Base-by-base conservation (phyloP, 2,888 invertebrate genomes). In the Leptinotarsa rubiginosa region DNA sequence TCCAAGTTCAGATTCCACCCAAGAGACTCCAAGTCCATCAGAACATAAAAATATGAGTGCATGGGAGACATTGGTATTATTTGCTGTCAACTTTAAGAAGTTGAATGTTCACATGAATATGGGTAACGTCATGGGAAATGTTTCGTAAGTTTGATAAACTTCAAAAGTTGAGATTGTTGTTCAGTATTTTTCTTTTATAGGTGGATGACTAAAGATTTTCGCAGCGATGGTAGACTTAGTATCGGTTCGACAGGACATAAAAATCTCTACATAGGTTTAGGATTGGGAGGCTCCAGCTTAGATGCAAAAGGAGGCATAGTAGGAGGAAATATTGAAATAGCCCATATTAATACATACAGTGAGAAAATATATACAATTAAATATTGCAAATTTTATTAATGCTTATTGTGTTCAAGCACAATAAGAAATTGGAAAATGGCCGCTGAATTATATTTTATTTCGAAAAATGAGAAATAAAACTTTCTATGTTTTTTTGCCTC, bases 61-160 rank as follows among this genome's bases (percentile, higher is more conserved):
- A 59, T 98, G 98, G 98, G 97, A 98, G 89, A 98, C 98, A 3
- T 89, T 98, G 69, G 98, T 99, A 3, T 89, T 99, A 73, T 97
- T 98, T 89, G 97, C 97, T 0, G 95, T 99, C 59, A 98, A 98
- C 89, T 97, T 99, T 87, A 97, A 97, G 65, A 94, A 96, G 83
- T 91, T 99, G 70, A 98, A 98, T 87, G 96, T 99, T 13, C 96
- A 97, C 86, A 98, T 99, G 95, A 99, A 99, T 88, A 99, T 99
- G 97, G 98, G 98, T 59, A 99, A 99, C 86, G 98, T 99, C 0
- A 99, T 99, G 97, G 99, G 99, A 16, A 98, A 98, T 86, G 98
- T 98, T 74, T 92, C 92, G 92, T 84, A 80, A 79, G 82, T 80
- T 62, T 22, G 49, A 18, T 71, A 4, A 56, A 18, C n/a, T 16